Base-by-base conservation (phyloP, 2,888 invertebrate species). In the Xestia c-nigrum region DNA sequence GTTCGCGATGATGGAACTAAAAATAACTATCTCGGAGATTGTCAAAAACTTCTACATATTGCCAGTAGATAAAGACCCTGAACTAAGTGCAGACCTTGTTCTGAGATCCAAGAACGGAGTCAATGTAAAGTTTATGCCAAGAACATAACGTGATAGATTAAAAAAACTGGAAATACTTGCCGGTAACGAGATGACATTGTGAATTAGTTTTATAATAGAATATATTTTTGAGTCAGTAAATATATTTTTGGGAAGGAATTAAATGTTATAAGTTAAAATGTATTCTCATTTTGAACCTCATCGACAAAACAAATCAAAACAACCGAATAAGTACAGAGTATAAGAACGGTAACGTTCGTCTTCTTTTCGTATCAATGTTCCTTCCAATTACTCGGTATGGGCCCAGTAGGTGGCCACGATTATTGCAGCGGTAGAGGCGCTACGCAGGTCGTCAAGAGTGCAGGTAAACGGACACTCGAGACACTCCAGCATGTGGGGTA, bases 1-100 rank as follows among this genome's bases (percentile, higher is more conserved):
- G 81, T 94, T 94, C 68, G 94, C 94, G 7, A 93, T 97, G 91
- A 89, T 97, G 87, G 97, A 97, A 89, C 92, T 97, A 87, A 97
- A 97, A 90, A 92, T 95, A 0, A 91, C 94, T 0, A 77, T 97
- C 5, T 96, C 97, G 0, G 97, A 96, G 87, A 87, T 97, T 9
- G 88, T 97, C 21, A 95, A 97, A 71, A 92, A 94, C 61, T 97
- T 97, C 83, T 92, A 94, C 82, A 31, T 93, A 57, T 66, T 89
- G 52, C 89, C 89, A 0, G 87, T 92, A 46, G 92, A 92, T 50
- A 93, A 94, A 67, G 91, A 94, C 81, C 94, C 96, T 1, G 83
- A 92, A 59, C 74, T 97, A 14, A 91, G 92, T 0, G 85, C 94
- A 0, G 95, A 96, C 21, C 85, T 95, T 0, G 94, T 97, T 0